A percentile compares a stretch with the other conserved stretches of the same genome.
These are phyloP conservation scores for Luscinia megarhynchos DNA, from an alignment of 2,797 vertebrate genomes.

Conservation along the genomic window DNA sequence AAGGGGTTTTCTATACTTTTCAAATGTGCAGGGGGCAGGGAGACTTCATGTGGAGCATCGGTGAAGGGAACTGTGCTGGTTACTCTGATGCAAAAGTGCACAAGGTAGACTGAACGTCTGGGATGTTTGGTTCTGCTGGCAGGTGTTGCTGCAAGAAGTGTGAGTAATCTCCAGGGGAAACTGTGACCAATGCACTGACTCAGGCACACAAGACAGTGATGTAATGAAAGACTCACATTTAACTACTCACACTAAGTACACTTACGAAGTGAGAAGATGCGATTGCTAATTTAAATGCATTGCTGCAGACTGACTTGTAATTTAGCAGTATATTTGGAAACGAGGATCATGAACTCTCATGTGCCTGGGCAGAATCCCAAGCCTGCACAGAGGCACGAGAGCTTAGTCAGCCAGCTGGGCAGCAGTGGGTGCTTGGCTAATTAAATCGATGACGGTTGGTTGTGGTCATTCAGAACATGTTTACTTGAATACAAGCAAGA, in stretches of 20 bases:
- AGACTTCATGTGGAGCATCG: not conserved
- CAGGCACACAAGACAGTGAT: not conserved
- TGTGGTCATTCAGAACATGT: not conserved
- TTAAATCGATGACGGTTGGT: not conserved
- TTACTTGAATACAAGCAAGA: not conserved
- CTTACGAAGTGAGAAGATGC: not conserved
- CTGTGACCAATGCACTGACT: conserved; percentile 22
- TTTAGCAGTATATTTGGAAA: conserved; percentile 2
- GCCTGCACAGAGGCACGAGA: not conserved
- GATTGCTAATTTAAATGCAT: conserved; percentile 15
- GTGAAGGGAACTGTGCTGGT: not conserved
- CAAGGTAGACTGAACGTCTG: not conserved
- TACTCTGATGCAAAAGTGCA: not conserved
- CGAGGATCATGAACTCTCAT: not conserved
- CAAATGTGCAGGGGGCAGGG: not conserved
- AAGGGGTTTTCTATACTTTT: not conserved
- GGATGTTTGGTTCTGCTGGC: not conserved
- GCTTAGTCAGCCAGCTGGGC: not conserved
- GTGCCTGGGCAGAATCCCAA: not conserved
- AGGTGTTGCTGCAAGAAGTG: not conserved
- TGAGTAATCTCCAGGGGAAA: conserved; percentile 20
- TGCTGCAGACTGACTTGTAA: not conserved
- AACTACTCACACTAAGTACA: not conserved
- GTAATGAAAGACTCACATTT: conserved; percentile 2
- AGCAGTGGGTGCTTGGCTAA: not conserved